A percentile compares a stretch with the other conserved stretches of the same genome.
phyloP scores from a whole-genome alignment of 2,113 vertebrate species.

The Struthidea cinerea region DNA sequence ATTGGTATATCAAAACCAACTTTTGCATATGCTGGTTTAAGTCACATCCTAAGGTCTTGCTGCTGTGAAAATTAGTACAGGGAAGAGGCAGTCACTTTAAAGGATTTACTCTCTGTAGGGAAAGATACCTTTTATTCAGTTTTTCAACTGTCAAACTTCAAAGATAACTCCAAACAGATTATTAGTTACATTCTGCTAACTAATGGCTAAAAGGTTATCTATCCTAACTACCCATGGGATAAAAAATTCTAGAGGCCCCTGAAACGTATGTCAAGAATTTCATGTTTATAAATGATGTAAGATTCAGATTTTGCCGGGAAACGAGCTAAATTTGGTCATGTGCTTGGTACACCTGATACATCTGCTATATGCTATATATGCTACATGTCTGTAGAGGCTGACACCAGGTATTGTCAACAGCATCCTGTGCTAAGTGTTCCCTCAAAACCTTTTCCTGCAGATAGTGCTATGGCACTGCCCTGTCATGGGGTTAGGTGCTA shows the following conservation, averaged over 20 bases:
- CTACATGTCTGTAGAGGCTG: not conserved
- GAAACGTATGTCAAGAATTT: not conserved
- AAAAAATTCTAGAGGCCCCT: not conserved
- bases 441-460: not conserved
- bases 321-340: not conserved
- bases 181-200: not conserved
- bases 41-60: not conserved
- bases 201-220: not conserved
- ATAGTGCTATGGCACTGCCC: not conserved
- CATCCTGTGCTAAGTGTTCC: not conserved
- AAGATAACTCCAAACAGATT: not conserved
- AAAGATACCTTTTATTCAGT: not conserved
- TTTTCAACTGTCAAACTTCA: not conserved
- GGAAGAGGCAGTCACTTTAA: not conserved
- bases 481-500: not conserved
- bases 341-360: not conserved
- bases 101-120: not conserved
- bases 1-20: not conserved
- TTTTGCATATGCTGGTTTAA: not conserved
- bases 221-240: not conserved
- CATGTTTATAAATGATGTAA: not conserved
- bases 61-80: not conserved
- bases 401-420: rapidly evolving
- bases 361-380: too few relatives aligned
- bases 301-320: not conserved